phyloP scores from a whole-genome alignment of 2,888 invertebrate genomes.

The Acheta domesticus region DNA sequence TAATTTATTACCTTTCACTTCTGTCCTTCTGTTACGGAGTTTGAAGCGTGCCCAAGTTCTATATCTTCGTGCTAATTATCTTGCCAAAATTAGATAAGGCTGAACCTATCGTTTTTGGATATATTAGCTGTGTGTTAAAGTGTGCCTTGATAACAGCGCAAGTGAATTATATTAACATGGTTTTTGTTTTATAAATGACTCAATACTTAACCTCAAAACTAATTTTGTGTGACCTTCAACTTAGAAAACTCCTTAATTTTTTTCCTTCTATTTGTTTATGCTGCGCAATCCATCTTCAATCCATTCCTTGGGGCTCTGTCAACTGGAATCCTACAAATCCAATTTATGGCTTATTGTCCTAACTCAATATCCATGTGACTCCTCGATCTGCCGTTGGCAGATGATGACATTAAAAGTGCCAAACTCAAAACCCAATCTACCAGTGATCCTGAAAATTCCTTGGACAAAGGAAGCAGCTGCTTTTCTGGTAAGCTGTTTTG shows the following conservation, averaged over 20 bases:
- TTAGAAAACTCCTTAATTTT: not conserved
- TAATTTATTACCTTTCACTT: too few species aligned
- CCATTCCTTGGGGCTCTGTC: not conserved
- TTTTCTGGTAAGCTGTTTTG: not conserved
- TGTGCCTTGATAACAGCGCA: too few species aligned
- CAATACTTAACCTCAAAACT: too few species aligned
- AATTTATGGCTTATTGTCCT: not conserved
- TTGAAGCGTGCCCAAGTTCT: too few species aligned
- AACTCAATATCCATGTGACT: not conserved
- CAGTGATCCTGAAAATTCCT: not conserved
- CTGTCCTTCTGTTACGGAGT: too few species aligned
- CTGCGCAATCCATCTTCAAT: not conserved
- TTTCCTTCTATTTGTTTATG: conserved; percentile 18
- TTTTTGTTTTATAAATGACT: too few species aligned
- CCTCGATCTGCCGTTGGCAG: not conserved
- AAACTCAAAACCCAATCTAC: not conserved
- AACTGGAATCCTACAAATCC: not conserved
- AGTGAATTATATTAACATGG: too few species aligned
- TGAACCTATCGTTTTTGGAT: too few species aligned
- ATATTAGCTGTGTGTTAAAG: too few species aligned
- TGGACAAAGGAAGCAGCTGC: not conserved
- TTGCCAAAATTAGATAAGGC: too few species aligned
- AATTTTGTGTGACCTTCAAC: not conserved
- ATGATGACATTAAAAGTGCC: not conserved
- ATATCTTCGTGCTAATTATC: too few species aligned